Evolutionary conservation across 1,140 invertebrate species (phyloP).

Genomic region (Acromyrmex echinatior): DNA sequence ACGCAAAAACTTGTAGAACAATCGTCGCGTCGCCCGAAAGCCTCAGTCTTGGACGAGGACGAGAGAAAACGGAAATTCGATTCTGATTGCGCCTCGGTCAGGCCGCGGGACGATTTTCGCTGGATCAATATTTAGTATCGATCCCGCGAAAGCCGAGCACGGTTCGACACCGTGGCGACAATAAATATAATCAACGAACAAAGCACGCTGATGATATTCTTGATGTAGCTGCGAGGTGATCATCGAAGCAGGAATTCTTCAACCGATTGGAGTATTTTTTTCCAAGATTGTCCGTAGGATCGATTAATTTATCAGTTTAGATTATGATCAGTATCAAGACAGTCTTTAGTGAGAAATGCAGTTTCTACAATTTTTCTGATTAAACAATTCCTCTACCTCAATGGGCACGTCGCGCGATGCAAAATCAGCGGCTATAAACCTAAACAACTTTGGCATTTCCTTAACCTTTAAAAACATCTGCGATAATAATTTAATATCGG

Average conservation of each 20-base stretch:
- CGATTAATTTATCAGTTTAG: constrained; percentile 1
- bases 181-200: constrained; percentile 84
- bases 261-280: not conserved
- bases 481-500: constrained; percentile 81
- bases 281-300: not conserved
- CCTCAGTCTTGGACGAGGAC: constrained; percentile 84
- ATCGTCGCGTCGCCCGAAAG: constrained; percentile 69
- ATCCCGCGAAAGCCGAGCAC: constrained; percentile 77
- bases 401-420: constrained; percentile 73
- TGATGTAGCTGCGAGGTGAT: constrained; percentile 71
- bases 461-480: constrained; percentile 83
- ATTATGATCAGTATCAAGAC: not conserved
- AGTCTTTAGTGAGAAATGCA: not conserved
- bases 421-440: constrained; percentile 82
- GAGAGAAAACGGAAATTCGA: constrained; percentile 73
- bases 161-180: constrained; percentile 67
- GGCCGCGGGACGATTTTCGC: constrained; percentile 72
- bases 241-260: constrained; percentile 58
- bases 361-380: not conserved
- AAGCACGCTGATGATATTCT: constrained; percentile 76
- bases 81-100: constrained; percentile 55
- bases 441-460: constrained; percentile 87
- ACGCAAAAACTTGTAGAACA: constrained; percentile 72
- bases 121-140: constrained; percentile 68
- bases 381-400: constrained; percentile 35